Conservation (phyloP, 2,113 vertebrate species). For the Orycteropus afer region DNA sequence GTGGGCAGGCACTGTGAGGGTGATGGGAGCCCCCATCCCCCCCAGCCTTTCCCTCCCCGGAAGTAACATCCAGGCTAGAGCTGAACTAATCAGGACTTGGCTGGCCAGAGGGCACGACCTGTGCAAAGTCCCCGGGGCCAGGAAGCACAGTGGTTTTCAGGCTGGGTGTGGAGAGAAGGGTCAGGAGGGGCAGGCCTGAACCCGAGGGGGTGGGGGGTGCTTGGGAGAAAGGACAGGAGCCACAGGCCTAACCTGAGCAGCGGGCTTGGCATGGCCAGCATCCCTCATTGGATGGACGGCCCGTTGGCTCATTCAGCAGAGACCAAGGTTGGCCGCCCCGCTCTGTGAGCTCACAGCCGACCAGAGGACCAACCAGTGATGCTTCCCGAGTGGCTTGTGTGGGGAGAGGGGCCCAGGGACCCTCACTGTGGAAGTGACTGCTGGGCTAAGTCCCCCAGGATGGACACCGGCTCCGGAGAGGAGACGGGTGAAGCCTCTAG, state of each 20-base stretch:
- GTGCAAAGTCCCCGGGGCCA: neutral
- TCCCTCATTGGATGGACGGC: neutral
- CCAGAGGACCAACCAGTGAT: neutral
- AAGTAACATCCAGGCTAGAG: too few relatives aligned
- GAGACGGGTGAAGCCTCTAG: neutral
- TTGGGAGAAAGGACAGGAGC: too few relatives aligned
- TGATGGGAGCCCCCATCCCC: too few relatives aligned
- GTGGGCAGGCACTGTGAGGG: rapidly evolving
- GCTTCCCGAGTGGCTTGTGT: too few relatives aligned
- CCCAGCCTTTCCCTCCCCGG: too few relatives aligned
- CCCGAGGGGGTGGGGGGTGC: too few relatives aligned
- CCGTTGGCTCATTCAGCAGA: neutral
- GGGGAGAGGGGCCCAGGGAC: neutral
- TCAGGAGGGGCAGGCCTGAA: too few relatives aligned
- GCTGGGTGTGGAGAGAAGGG: too few relatives aligned
- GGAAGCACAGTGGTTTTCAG: neutral
- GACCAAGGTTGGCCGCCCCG: neutral
- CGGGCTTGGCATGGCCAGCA: too few relatives aligned
- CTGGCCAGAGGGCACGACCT: too few relatives aligned
- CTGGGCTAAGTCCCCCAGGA: too few relatives aligned
- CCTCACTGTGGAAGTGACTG: neutral
- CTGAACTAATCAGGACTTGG: rapidly evolving
- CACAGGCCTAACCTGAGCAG: neutral
- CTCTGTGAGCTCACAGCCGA: neutral
- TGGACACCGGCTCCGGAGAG: too few relatives aligned